Percentiles rank a stretch among this genome's conserved stretches.
Conservation (phyloP, 2,888 invertebrate species). For the Adineta ricciae region DNA sequence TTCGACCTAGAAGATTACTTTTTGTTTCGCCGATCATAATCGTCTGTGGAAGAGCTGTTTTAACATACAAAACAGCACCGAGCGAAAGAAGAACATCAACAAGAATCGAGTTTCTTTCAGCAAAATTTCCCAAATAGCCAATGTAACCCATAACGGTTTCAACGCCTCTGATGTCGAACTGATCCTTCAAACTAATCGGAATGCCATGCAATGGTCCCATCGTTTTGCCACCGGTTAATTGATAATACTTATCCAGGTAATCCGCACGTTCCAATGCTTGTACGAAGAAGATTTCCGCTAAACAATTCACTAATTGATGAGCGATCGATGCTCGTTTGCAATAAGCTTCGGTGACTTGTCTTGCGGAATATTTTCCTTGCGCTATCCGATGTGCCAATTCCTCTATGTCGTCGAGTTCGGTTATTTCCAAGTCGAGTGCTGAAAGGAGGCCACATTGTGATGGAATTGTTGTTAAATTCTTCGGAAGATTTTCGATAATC, state of each 20-base stretch:
- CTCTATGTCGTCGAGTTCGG: neutral
- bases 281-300: neutral
- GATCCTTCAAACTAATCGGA: neutral
- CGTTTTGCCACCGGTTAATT: neutral
- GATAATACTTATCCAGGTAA: neutral
- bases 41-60: neutral
- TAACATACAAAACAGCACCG: neutral
- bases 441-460: neutral
- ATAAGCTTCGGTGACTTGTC: neutral
- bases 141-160: neutral
- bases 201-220: neutral
- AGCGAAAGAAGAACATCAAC: neutral
- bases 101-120: neutral
- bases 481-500: neutral
- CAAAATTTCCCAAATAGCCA: neutral
- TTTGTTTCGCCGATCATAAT: neutral
- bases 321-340: neutral
- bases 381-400: neutral
- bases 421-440: neutral
- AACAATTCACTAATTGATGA: neutral
- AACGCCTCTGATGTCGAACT: neutral
- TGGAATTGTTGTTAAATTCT: neutral
- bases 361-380: neutral
- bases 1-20: neutral
- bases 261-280: neutral